Base-by-base conservation (phyloP, 2,113 vertebrate species). In the Cygnus buccinator region DNA sequence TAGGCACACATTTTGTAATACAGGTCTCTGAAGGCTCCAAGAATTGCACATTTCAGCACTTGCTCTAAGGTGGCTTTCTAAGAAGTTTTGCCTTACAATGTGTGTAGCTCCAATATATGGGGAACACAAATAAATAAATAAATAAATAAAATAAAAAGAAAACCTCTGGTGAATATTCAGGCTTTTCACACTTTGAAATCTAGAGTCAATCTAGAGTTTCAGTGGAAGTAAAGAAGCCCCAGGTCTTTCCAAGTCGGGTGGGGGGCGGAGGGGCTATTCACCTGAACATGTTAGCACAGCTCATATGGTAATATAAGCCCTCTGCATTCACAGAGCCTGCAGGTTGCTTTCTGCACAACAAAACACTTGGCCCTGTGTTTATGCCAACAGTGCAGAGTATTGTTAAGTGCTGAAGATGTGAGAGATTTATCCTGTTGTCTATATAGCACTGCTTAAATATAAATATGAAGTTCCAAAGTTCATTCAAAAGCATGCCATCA, bases 401-500 rank as follows among this genome's bases (percentile, higher is more conserved):
- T 68, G 43, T 87, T 84, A 84, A 57, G 81, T 18, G 65, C 52
- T n/a, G 87, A 75, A 75, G 76, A 78, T 37, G 35, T 46, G 72
- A 72, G 39, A 66, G 11, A 25, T n/a, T 85, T 88, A 83, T 62
- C 66, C n/a, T 81, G 22, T 55, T 93, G n/a, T 79, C 55, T 80
- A 1, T 59, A 22, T 11, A 85, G 18, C 37, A 67, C 3, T 5
- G 52, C 39, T 84, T 67, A 70, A n/a, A 68, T 58, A 84, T 46
- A 67, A 93, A 78, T 57, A n/a, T 12, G 37, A 81, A 50, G 43
- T 73, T 89, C 65, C 76, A 61, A 72, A 92, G 80, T 72, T 90
- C 88, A 93, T 89, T 90, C 86, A 94, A 48, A 96, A 92, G 76
- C 23, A 65, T 84, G 65, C 80, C 86, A 67, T 63, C 76, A 26